phyloP scores from a whole-genome alignment of 1,140 invertebrate species.

The Probaryconus sp. region DNA sequence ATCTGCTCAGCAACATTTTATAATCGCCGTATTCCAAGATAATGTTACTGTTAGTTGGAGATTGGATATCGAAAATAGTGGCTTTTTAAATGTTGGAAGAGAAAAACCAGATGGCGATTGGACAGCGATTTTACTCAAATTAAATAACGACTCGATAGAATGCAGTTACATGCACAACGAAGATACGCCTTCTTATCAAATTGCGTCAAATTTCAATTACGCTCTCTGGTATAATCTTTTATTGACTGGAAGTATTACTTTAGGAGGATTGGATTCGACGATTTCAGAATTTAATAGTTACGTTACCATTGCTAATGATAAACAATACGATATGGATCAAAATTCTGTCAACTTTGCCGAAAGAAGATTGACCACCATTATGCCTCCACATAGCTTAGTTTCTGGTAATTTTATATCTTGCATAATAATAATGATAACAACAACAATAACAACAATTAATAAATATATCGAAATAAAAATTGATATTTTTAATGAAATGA shows the following conservation, averaged over 20 bases:
- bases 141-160: slow-evolving; percentile 79
- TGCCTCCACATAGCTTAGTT: slow-evolving; percentile 68
- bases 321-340: slow-evolving; percentile 60
- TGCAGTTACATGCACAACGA: slow-evolving; percentile 69
- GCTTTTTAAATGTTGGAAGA: slow-evolving; percentile 80
- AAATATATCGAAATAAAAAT: slow-evolving; percentile 25
- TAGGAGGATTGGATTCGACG: slow-evolving; percentile 69
- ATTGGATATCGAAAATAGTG: slow-evolving; percentile 76
- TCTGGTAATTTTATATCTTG: slow-evolving; percentile 67
- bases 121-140: slow-evolving; percentile 82
- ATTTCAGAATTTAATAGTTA: slow-evolving; percentile 68
- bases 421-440: no score
- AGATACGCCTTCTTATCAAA: slow-evolving; percentile 62
- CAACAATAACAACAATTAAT: slow-evolving; percentile 64
- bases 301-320: slow-evolving; percentile 63
- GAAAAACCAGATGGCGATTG: slow-evolving; percentile 82
- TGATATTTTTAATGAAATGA: background rate
- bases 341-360: slow-evolving; percentile 72
- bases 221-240: slow-evolving; percentile 81
- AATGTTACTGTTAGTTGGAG: slow-evolving; percentile 84
- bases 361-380: slow-evolving; percentile 66
- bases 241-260: slow-evolving; percentile 73
- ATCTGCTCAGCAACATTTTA: slow-evolving; percentile 80
- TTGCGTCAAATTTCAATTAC: slow-evolving; percentile 76
- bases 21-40: slow-evolving; percentile 84